These are phyloP conservation scores for Nothura maculosa DNA, from an alignment of 2,797 vertebrate species.

Conservation along the genomic window DNA sequence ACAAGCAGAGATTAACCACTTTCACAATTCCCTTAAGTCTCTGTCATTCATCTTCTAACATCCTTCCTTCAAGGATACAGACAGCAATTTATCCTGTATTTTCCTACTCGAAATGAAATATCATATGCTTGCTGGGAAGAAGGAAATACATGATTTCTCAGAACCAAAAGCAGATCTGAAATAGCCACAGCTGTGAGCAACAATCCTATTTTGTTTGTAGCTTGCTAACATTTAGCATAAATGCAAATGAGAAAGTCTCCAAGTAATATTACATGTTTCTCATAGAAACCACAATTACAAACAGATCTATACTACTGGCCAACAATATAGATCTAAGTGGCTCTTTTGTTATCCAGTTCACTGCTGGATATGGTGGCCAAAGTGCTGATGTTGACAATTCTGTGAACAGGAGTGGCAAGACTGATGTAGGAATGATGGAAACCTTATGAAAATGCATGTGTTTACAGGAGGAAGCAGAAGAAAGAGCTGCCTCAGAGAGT, in stretches of 20 bases:
- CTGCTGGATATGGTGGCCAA: background rate
- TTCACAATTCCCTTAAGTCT: background rate
- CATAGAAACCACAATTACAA: background rate
- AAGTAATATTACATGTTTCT: background rate
- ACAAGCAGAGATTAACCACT: background rate
- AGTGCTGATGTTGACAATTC: background rate
- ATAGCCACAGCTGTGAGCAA: background rate
- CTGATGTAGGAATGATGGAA: background rate
- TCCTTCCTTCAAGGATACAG: background rate
- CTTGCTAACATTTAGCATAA: background rate
- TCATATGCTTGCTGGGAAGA: background rate
- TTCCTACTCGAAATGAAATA: background rate
- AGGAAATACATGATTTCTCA: background rate
- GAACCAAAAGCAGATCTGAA: background rate
- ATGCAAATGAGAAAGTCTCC: background rate
- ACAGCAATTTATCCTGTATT: background rate
- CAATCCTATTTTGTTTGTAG: background rate
- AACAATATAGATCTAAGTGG: background rate
- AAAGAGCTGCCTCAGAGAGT: background rate
- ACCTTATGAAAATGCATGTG: background rate
- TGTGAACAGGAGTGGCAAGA: background rate
- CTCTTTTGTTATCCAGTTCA: background rate
- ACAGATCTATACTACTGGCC: background rate
- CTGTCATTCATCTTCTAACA: background rate
- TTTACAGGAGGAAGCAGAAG: background rate